Conservation (phyloP, 2,888 invertebrate genomes). For the Pseudanteris insignis region DNA sequence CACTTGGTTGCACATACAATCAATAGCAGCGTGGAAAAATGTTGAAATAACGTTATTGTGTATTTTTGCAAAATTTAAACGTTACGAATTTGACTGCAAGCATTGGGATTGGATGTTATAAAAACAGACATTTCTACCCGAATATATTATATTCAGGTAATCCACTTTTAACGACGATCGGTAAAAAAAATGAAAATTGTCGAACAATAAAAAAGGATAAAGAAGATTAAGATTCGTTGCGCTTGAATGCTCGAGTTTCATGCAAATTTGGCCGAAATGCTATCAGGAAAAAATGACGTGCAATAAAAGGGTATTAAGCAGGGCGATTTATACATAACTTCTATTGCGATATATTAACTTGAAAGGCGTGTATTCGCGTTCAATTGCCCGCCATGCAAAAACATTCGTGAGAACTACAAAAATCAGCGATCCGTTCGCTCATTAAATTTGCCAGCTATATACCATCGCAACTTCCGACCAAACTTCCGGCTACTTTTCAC, state of each 20-base stretch:
- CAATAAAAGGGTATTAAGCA: no score
- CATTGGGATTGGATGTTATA: slow-evolving; percentile 21
- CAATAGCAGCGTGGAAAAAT: no score
- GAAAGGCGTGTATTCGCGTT: slow-evolving; percentile 4
- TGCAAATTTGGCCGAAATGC: slow-evolving; percentile 12
- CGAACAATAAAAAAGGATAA: slow-evolving; percentile 25
- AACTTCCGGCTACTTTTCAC: slow-evolving; percentile 22
- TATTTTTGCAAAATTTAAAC: no score
- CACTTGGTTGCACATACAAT: slow-evolving; percentile 17
- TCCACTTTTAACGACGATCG: slow-evolving; percentile 10
- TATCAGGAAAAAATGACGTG: slow-evolving; percentile 6
- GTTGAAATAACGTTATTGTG: no score
- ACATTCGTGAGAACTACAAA: slow-evolving; percentile 31
- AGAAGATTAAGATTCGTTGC: slow-evolving; percentile 16
- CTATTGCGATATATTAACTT: no score
- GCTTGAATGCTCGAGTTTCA: slow-evolving; percentile 14
- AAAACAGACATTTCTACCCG: slow-evolving; percentile 29
- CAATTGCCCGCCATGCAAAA: no score
- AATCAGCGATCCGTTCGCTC: slow-evolving; percentile 32
- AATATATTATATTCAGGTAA: slow-evolving; percentile 29
- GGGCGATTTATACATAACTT: no score
- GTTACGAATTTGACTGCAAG: not conserved
- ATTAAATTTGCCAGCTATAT: slow-evolving; percentile 29
- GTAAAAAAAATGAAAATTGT: slow-evolving; percentile 16
- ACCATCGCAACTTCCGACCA: slow-evolving; percentile 36